Evolutionary conservation across 2,888 invertebrate genomes (phyloP), one percentile per base, ranked within the genome.

Genomic region (Tanypteryx hageni): DNA sequence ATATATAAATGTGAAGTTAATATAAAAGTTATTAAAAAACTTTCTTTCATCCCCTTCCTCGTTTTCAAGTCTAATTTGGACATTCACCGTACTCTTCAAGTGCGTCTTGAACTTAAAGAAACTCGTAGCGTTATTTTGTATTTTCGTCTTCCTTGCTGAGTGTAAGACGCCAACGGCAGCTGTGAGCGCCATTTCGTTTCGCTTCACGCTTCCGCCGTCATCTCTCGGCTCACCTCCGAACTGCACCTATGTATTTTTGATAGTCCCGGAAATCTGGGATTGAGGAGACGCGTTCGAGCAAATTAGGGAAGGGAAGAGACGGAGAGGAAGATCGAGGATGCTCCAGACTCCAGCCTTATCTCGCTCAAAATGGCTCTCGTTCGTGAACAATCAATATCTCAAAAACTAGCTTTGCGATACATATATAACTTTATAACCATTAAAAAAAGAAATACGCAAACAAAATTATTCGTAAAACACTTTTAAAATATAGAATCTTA

Each of bases 241-340:
- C 76, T 76, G 76, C 76, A 76, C 76, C 76, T 76, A 76, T 76
- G 76, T 76, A 76, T 76, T 76, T 76, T 76, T 76, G 13, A 76
- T 76, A 76, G 76, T 76, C 76, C 76, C 76, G 76, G 76, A 76
- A 76, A 76, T 76, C 76, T 22, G 76, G 76, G 76, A 76, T 76
- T 76, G 27, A 22, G 68, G 22, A 22, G 22, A 22, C 27, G 76
- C 76, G 22, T 76, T 76, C 76, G 76, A 76, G 27, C 76, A 76
- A 76, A 76, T 76, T 76, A 76, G 76, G 22, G 76, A 27, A 27
- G 27, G 76, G n/a, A n/a, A n/a, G 64, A 64, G 64, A 64, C 18
- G n/a, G 14, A 10, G 64, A 14, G n/a, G 64, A 64, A 68, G 22
- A 76, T 76, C 22, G 22, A 76, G 27, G 76, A 76, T 11, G 76